These are phyloP conservation scores for Zootoca vivipara DNA, from an alignment of 2,113 vertebrate genomes.

Conservation along the genomic window DNA sequence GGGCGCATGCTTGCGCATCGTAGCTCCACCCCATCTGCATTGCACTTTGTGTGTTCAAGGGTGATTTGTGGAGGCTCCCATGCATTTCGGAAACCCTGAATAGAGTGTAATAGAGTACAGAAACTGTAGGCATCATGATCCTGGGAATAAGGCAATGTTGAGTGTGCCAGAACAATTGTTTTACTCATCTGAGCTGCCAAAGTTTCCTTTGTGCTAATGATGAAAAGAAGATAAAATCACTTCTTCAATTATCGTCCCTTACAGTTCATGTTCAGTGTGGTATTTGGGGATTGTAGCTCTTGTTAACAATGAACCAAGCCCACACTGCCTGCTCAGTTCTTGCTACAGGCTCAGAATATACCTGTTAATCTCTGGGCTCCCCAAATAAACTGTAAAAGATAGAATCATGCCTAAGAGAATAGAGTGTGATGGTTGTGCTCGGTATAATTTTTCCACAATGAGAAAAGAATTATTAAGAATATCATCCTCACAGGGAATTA, in stretches of 20 bases:
- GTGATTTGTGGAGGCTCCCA: too few relatives aligned
- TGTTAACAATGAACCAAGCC: background rate
- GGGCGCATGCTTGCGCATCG: too few relatives aligned
- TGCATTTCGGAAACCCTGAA: too few relatives aligned
- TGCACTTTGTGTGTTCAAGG: too few relatives aligned
- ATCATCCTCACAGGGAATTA: background rate
- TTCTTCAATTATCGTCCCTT: conserved; percentile 14
- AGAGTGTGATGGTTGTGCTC: background rate
- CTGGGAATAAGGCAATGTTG: background rate
- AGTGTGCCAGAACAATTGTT: background rate
- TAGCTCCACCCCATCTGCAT: too few relatives aligned
- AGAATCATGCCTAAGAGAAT: conserved; percentile 9
- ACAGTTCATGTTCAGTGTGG: conserved; percentile 18
- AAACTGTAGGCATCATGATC: background rate
- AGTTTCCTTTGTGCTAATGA: conserved; percentile 10
- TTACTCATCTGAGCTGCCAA: background rate
- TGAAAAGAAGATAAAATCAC: conserved; percentile 11
- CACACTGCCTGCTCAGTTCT: background rate
- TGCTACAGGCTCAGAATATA: background rate
- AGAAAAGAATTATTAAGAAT: conserved; percentile 17
- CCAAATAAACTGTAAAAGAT: conserved; percentile 25
- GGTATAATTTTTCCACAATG: conserved; percentile 16
- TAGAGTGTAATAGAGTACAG: background rate
- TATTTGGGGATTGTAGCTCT: background rate
- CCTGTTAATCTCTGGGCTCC: conserved; percentile 22